These are phyloP conservation scores for Neolamprologus multifasciatus DNA, from an alignment of 2,797 vertebrate genomes.

Conservation along the genomic window DNA sequence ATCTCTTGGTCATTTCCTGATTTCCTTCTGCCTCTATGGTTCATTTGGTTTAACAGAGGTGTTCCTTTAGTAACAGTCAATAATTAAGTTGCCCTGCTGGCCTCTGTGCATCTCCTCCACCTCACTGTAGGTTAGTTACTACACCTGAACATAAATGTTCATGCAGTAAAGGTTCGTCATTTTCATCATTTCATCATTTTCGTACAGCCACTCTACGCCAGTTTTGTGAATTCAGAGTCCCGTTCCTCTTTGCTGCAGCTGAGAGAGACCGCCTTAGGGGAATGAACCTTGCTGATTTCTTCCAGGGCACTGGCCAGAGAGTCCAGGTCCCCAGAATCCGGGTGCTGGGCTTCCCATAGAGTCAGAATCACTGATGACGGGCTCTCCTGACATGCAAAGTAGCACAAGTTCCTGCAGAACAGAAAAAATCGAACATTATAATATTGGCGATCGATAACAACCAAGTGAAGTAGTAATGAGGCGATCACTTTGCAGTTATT, in stretches of 20 bases:
- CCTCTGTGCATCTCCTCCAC: not conserved
- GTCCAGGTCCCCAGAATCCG: constrained; percentile 91
- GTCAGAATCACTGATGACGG: constrained; percentile 95
- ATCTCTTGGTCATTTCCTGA: not conserved
- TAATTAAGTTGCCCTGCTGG: constrained; percentile 1
- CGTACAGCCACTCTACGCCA: constrained; percentile 33
- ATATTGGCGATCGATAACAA: not conserved
- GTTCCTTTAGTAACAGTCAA: constrained; percentile 42
- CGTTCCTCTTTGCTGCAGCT: constrained; percentile 67
- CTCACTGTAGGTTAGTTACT: not conserved
- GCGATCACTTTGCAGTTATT: not conserved
- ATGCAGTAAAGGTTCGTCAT: constrained; percentile 52
- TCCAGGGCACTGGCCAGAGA: constrained; percentile 96
- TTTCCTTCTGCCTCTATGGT: constrained; percentile 2
- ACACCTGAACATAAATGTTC: constrained; percentile 39
- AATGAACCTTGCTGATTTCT: constrained; percentile 90
- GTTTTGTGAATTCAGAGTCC: constrained; percentile 79
- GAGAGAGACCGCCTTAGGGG: constrained; percentile 63
- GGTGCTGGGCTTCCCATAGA: constrained; percentile 96
- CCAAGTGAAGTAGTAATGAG: not conserved
- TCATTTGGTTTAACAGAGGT: constrained; percentile 46
- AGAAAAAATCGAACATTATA: not conserved
- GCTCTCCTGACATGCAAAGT: constrained; percentile 90
- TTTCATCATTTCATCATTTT: constrained; percentile 14
- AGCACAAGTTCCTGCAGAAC: constrained; percentile 85